These are phyloP conservation scores for Zaprionus ornatus DNA, from an alignment of 1,140 invertebrate genomes.

Conservation along the genomic window DNA sequence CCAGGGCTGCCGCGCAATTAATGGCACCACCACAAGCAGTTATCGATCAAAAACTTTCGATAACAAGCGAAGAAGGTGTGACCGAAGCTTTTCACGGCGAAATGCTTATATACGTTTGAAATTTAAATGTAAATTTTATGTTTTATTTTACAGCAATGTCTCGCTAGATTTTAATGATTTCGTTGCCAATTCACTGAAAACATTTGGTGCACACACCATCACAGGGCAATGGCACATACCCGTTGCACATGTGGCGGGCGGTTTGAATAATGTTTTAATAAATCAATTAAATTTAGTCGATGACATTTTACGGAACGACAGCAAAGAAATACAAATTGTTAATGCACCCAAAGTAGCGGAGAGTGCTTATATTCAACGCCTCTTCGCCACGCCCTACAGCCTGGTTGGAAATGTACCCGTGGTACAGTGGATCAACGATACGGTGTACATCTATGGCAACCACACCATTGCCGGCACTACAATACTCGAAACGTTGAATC, in stretches of 20 bases:
- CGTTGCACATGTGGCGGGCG: constrained; percentile 48
- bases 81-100: background rate
- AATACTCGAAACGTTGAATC: constrained; percentile 55
- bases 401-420: constrained; percentile 83
- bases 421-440: constrained; percentile 80
- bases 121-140: background rate
- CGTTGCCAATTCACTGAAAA: constrained; percentile 67
- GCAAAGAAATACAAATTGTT: constrained; percentile 7
- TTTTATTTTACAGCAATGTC: constrained; percentile 40
- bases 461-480: constrained; percentile 66
- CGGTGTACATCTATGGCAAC: constrained; percentile 75
- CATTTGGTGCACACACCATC: constrained; percentile 53
- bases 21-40: constrained; percentile 11
- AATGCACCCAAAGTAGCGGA: constrained; percentile 69
- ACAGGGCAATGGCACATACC: constrained; percentile 64
- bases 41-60: background rate
- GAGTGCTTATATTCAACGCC: constrained; percentile 57
- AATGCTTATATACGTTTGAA: background rate
- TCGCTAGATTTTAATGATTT: constrained; percentile 74
- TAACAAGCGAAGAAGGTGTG: background rate
- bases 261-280: constrained; percentile 65
- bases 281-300: constrained; percentile 83
- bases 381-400: constrained; percentile 63
- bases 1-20: constrained; percentile 23
- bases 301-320: constrained; percentile 75